A percentile compares a stretch with the other conserved stretches of the same genome.
These are phyloP conservation scores for Lepus americanus DNA, from an alignment of 2,113 vertebrate genomes.

Conservation along the genomic window DNA sequence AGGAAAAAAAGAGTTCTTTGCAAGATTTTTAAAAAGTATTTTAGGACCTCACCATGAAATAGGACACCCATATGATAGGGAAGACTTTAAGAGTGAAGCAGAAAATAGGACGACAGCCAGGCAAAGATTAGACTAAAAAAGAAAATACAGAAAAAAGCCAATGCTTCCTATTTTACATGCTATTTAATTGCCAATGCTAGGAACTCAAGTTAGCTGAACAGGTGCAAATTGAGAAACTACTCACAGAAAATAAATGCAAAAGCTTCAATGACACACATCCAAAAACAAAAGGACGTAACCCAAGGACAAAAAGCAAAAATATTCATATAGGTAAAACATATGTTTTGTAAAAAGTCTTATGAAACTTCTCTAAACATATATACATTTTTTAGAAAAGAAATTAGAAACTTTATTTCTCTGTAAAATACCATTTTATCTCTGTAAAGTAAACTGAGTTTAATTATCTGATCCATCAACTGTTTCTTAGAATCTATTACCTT, in stretches of 20 bases:
- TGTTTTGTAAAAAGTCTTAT: conserved; percentile 46
- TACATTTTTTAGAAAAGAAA: not conserved
- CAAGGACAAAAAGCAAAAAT: conserved; percentile 51
- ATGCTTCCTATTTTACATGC: conserved; percentile 35
- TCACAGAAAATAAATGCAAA: conserved; percentile 62
- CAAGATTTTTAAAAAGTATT: not conserved
- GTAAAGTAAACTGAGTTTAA: conserved; percentile 15
- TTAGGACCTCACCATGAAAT: not conserved
- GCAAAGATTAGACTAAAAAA: not conserved
- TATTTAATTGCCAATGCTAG: conserved; percentile 23
- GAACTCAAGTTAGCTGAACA: conserved; percentile 51
- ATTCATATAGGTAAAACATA: conserved; percentile 11
- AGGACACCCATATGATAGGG: not conserved
- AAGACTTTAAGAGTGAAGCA: not conserved
- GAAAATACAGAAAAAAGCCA: conserved; percentile 22
- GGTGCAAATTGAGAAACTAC: not conserved
- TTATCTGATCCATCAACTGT: conserved; percentile 29
- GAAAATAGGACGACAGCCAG: not conserved
- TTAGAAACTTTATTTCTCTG: conserved; percentile 53
- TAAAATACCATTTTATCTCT: not conserved
- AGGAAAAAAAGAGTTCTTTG: not conserved
- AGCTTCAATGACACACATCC: not conserved
- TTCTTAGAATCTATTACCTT: conserved; percentile 54
- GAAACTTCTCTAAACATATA: conserved; percentile 62
- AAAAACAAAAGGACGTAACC: conserved; percentile 14